A percentile compares a stretch with the other conserved stretches of the same genome.
Evolutionary conservation across 2,113 vertebrate species (phyloP).

Genomic region (Myotis yumanensis): DNA sequence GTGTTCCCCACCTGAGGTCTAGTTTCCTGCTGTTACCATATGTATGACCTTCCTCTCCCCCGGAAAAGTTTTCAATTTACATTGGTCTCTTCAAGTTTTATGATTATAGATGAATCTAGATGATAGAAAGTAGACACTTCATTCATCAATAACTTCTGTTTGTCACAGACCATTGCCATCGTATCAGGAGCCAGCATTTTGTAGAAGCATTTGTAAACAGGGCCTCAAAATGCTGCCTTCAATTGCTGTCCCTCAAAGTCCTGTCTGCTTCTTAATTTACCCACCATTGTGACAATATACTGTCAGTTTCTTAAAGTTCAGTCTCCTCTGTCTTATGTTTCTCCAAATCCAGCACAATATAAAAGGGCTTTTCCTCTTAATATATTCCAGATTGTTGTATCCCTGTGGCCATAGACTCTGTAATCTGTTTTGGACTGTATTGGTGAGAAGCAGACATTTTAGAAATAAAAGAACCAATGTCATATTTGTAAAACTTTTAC

Average conservation of each 20-base stretch:
- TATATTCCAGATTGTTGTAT: neutral
- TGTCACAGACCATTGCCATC: neutral
- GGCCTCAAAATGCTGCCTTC: neutral
- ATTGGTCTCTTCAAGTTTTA: neutral
- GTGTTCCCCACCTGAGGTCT: neutral
- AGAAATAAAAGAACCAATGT: neutral
- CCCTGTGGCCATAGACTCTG: neutral
- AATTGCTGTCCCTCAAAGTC: neutral
- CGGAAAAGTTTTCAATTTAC: neutral
- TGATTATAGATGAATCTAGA: neutral
- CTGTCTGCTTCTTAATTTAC: neutral
- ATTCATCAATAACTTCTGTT: neutral
- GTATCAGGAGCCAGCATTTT: neutral
- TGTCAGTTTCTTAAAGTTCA: neutral
- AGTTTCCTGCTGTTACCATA: neutral
- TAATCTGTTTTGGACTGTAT: neutral
- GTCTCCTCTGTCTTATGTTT: neutral
- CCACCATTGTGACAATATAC: neutral
- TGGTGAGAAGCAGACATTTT: neutral
- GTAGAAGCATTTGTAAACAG: neutral
- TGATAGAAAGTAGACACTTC: neutral
- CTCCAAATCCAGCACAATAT: neutral
- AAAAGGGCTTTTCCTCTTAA: neutral
- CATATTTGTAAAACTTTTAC: neutral
- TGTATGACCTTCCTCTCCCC: too few relatives aligned